Base-by-base conservation (phyloP, 2,888 invertebrate genomes). In the Gasteruption jaculator region DNA sequence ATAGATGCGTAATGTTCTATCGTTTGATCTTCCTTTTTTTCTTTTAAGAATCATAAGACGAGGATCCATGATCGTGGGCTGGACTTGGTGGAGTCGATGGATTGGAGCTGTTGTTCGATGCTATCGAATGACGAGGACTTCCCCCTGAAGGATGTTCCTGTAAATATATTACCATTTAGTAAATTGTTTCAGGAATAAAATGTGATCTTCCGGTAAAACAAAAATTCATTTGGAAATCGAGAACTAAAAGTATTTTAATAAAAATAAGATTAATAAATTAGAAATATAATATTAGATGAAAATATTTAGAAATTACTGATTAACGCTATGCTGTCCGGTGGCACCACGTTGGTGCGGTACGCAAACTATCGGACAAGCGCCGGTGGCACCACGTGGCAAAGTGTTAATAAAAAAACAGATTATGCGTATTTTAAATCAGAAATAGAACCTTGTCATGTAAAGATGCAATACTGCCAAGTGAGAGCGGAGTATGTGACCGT, bases 401-500 rank as follows among this genome's bases (percentile, higher is more conserved):
- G 24, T 25, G 18, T n/a, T n/a, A n/a, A n/a, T n/a, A n/a, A n/a
- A n/a, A n/a, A n/a, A n/a, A n/a, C n/a, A n/a, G n/a, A n/a, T 14
- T 7, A 30, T 32, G n/a, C 21, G 11, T 5, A 11, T 40, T 16
- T 16, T 25, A 11, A 21, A 15, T 18, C 14, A 24, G 26, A 34
- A 2, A 21, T 30, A 38, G 18, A 30, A 78, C 78, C 74, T 85
- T 86, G 56, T 86, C 85, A 58, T 85, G 85, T 50, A 86, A 73
- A 10, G 85, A 85, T 65, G 84, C 83, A 78, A 85, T 85, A 64
- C 85, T 85, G 64, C 86, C 86, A 37, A 86, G 76, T 48, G 84
- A 84, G 50, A 84, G 78, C 18, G 86, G 85, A 34, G 80, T 79
- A 54, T 79, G 77, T 33, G 80, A 79, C 18, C 80, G 70, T 56